These are phyloP conservation scores for Mesitornis unicolor DNA, from an alignment of 2,113 vertebrate species.

Conservation along the genomic window DNA sequence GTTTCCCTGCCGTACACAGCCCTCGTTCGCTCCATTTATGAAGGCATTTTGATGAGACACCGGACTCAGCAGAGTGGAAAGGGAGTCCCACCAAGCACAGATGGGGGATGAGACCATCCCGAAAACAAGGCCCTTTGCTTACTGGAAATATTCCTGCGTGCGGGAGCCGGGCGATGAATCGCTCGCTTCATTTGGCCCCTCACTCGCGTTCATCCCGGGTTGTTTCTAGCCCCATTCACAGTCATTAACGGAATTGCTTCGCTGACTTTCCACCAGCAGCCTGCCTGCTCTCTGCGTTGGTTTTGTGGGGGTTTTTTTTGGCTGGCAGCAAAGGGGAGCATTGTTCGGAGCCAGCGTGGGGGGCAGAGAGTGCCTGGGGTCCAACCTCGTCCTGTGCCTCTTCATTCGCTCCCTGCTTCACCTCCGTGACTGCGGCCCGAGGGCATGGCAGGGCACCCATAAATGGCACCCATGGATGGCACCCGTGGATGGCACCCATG, in stretches of 20 bases:
- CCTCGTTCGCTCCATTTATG: conserved; percentile 58
- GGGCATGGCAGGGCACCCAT: neutral
- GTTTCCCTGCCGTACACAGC: conserved; percentile 55
- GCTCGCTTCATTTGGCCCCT: conserved; percentile 33
- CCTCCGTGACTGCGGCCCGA: neutral
- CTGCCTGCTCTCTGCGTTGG: too few species aligned
- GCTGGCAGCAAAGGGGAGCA: conserved; percentile 47
- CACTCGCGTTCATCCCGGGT: conserved; percentile 50
- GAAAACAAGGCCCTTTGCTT: conserved; percentile 22
- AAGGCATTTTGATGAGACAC: conserved; percentile 66
- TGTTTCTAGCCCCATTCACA: conserved; percentile 12
- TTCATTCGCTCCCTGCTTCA: neutral
- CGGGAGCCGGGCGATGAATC: conserved; percentile 19
- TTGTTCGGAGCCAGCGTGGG: neutral
- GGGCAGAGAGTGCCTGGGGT: conserved; percentile 1
- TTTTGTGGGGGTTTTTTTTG: neutral
- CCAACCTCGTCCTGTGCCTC: neutral
- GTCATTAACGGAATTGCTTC: conserved; percentile 64
- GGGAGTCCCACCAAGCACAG: conserved; percentile 19
- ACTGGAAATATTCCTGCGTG: conserved; percentile 46
- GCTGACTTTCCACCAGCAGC: conserved; percentile 31
- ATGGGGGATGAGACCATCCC: conserved; percentile 15
- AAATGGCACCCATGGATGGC: too few species aligned
- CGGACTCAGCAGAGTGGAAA: conserved; percentile 59
- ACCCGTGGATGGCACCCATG: too few species aligned